These are phyloP conservation scores for Hydrotaea diabolus DNA, from an alignment of 2,888 invertebrate species.

Conservation along the genomic window DNA sequence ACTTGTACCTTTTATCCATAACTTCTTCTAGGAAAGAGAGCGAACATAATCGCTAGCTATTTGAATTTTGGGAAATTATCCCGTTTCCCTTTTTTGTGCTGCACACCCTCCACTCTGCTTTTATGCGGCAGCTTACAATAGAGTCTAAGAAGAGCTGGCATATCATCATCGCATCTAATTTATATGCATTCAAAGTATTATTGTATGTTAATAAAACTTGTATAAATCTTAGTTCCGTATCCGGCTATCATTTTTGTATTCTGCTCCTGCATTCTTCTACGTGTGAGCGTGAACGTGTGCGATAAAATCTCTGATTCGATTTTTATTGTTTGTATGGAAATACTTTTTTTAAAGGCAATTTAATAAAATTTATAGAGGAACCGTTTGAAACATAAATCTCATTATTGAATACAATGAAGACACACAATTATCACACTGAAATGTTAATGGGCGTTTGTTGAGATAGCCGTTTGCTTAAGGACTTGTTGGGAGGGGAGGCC, in stretches of 20 bases:
- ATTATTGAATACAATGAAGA: slow-evolving; percentile 1
- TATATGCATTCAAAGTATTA: slow-evolving; percentile 57
- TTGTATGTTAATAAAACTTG: slow-evolving; percentile 57
- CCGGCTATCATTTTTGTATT: neutral
- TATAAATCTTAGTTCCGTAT: slow-evolving; percentile 57
- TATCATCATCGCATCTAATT: slow-evolving; percentile 53
- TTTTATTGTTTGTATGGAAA: slow-evolving; percentile 47
- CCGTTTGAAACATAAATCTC: slow-evolving; percentile 9
- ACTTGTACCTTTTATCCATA: slow-evolving; percentile 9
- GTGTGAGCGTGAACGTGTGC: slow-evolving; percentile 7
- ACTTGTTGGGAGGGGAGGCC: neutral
- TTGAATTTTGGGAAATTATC: neutral
- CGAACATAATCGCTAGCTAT: slow-evolving; percentile 11
- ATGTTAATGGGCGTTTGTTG: neutral
- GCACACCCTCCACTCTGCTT: neutral
- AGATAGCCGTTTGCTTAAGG: neutral
- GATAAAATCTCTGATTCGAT: slow-evolving; percentile 56
- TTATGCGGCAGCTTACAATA: neutral
- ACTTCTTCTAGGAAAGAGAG: neutral
- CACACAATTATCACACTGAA: neutral
- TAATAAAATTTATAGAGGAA: slow-evolving; percentile 44
- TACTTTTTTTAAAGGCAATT: slow-evolving; percentile 44
- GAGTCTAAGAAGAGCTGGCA: neutral
- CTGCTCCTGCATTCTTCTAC: neutral
- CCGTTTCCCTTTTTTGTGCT: neutral